Evolutionary conservation across 2,888 invertebrate species (phyloP).

Genomic region (Lissocephala sabroskyi): DNA sequence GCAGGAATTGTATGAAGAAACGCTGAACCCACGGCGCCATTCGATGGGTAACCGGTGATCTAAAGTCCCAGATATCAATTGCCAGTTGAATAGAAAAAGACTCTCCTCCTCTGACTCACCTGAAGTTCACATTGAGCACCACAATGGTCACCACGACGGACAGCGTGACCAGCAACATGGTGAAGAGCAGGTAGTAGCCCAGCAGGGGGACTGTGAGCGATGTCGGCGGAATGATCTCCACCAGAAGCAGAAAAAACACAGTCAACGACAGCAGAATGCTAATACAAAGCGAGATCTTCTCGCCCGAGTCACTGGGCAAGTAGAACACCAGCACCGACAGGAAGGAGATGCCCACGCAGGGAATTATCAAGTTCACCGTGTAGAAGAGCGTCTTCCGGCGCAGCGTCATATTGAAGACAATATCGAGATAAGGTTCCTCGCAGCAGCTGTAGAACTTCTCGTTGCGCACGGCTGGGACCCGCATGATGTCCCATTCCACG

Average conservation of each 20-base stretch:
- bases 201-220: constrained; percentile 92
- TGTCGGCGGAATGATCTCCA: constrained; percentile 95
- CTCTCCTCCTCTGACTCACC: constrained; percentile 63
- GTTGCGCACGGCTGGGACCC: constrained; percentile 90
- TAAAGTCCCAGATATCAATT: constrained; percentile 38
- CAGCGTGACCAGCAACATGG: constrained; percentile 94
- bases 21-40: constrained; percentile 93
- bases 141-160: constrained; percentile 95
- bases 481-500: constrained; percentile 98
- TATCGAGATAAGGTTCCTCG: constrained; percentile 96
- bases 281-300: constrained; percentile 97
- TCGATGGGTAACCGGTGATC: constrained; percentile 92
- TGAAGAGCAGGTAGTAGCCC: constrained; percentile 94
- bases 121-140: constrained; percentile 93
- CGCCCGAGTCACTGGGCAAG: constrained; percentile 96
- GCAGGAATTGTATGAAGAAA: constrained; percentile 88
- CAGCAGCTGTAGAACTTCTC: constrained; percentile 97
- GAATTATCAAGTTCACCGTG: constrained; percentile 97
- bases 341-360: constrained; percentile 97
- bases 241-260: constrained; percentile 93
- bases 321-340: constrained; percentile 98
- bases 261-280: constrained; percentile 93
- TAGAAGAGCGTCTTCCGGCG: constrained; percentile 97
- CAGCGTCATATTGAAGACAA: constrained; percentile 96
- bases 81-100: background rate